Base-by-base conservation (phyloP, 2,888 invertebrate genomes). In the Lasioglossum malachurum region DNA sequence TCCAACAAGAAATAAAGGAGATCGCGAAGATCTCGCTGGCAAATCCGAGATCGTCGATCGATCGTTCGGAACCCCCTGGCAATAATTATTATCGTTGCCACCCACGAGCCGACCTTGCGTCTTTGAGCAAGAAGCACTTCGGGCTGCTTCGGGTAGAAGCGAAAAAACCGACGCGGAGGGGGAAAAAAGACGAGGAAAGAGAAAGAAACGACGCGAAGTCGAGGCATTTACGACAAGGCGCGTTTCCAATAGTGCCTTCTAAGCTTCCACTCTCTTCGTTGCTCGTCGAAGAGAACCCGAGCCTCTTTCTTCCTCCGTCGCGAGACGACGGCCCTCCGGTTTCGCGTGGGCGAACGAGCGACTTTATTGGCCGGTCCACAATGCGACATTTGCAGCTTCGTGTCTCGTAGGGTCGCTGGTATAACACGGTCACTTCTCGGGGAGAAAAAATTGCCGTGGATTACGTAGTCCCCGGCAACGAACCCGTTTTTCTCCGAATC, bases 351-450 rank as follows among this genome's bases (percentile, higher is more conserved):
- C 87, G 91, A 90, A 77, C 87, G 84, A 79, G 83, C 87, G 87
- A 91, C 78, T 91, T 91, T 91, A 91, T 91, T 91, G 90, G 87
- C 87, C 80, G 85, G 86, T 86, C 86, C 89, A 88, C 91, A 90
- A 90, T 89, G 84, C 90, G 86, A 91, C 87, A 89, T 90, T 89
- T 82, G 87, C 89, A 86, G 81, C 83, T 74, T 78, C 81, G 75
- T 85, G 83, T 81, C 78, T 80, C 87, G 81, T 49, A 76, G 83
- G 82, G 78, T 80, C 84, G 83, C 69, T 73, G 78, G 67, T 87
- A 87, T 84, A 84, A 87, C 88, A 85, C 87, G 80, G 71, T 73
- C 77, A 75, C 80, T 83, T 74, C 75, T 72, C 80, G 67, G 49
- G 53, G 67, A 41, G 57, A 83, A 82, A 87, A 87, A 74, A 75